Evolutionary conservation across 92 coral and sea anemone genomes (phyloP).

Genomic region (Porites evermanni): DNA sequence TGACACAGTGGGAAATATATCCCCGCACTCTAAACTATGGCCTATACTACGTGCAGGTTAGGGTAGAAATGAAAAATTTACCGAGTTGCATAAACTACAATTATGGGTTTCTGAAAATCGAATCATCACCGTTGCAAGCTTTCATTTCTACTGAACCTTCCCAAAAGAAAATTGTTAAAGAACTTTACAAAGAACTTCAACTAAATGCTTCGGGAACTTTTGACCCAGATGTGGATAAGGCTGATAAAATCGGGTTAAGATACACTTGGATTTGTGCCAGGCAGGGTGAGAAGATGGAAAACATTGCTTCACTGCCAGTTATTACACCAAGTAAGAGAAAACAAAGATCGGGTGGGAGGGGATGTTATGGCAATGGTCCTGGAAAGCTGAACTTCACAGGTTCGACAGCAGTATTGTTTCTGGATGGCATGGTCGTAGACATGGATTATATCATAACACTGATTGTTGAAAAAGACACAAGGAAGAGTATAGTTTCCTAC

Average conservation of each 20-base stretch:
- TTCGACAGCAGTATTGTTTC: constrained; percentile 30
- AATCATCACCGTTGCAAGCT: constrained; percentile 44
- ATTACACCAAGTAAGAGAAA: constrained; percentile 19
- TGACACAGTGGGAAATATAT: constrained; percentile 16
- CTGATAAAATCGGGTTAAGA: constrained; percentile 26
- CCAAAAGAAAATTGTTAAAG: constrained; percentile 23
- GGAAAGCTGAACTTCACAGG: constrained; percentile 58
- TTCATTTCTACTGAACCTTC: constrained; percentile 22
- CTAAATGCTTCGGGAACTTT: constrained; percentile 57
- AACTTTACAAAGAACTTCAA: constrained; percentile 40
- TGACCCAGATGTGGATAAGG: constrained; percentile 44
- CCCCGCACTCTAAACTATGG: constrained; percentile 66
- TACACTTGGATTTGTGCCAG: constrained; percentile 76
- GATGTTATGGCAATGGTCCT: constrained; percentile 77
- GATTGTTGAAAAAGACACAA: constrained; percentile 44
- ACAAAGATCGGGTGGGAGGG: not conserved
- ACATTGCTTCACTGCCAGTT: constrained; percentile 15
- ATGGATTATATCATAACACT: constrained; percentile 47
- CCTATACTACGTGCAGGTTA: constrained; percentile 55
- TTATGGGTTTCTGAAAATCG: constrained; percentile 64
- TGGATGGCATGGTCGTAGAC: constrained; percentile 47
- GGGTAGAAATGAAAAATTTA: constrained; percentile 32
- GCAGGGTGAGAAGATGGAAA: constrained; percentile 17
- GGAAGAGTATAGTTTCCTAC: constrained; percentile 20
- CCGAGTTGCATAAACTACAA: constrained; percentile 46